Percentiles rank a stretch among this genome's conserved stretches.
Conservation (phyloP, 1,140 invertebrate species). For the Nasonia giraulti region DNA sequence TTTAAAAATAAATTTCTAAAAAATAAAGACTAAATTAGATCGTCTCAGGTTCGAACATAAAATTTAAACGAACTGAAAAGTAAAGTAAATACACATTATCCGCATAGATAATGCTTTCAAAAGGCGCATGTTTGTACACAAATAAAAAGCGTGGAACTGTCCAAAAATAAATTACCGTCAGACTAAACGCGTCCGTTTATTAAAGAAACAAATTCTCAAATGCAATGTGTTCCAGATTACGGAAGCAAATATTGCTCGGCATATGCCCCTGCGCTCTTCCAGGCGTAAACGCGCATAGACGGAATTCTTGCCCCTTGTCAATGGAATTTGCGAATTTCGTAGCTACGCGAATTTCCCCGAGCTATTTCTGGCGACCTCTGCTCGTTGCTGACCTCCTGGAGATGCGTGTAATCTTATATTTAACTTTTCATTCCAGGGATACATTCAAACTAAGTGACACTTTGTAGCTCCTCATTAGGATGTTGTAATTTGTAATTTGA, state of each 20-base stretch:
- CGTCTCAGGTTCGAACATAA: too few relatives aligned
- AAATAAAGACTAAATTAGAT: too few relatives aligned
- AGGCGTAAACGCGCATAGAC: neutral
- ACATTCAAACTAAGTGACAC: neutral
- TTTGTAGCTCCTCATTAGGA: neutral
- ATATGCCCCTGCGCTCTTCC: neutral
- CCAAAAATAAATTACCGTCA: neutral
- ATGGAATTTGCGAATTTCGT: neutral
- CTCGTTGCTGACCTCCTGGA: constrained; percentile 50
- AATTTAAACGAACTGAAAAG: too few relatives aligned
- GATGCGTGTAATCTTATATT: constrained; percentile 46
- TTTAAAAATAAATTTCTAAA: too few relatives aligned
- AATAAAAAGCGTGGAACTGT: neutral
- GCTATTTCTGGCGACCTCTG: constrained; percentile 54
- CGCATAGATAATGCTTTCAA: too few relatives aligned
- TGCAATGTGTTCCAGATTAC: neutral
- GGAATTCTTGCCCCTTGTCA: constrained; percentile 24
- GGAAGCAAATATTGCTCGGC: neutral
- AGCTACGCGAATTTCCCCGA: constrained; percentile 6
- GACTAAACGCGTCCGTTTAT: neutral
- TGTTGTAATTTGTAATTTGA: neutral
- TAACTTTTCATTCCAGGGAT: constrained; percentile 10
- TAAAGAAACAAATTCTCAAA: neutral
- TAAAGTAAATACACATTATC: too few relatives aligned
- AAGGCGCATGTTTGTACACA: too few relatives aligned